A percentile compares a stretch with the other conserved stretches of the same genome.
These are phyloP conservation scores for Neomorphus geoffroyi DNA, from an alignment of 2,797 vertebrate species.

Conservation along the genomic window DNA sequence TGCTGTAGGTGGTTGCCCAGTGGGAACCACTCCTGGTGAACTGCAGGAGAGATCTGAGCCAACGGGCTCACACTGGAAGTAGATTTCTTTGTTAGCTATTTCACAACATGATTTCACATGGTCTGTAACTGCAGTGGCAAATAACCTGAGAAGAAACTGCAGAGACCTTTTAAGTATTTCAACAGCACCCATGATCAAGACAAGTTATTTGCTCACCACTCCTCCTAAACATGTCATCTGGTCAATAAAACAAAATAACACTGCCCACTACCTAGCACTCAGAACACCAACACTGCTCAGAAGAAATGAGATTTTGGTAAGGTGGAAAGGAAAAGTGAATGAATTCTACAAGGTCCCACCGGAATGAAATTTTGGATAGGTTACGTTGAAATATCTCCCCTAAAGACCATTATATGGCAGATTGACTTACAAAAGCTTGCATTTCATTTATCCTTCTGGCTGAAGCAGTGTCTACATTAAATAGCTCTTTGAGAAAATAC, in stretches of 20 bases:
- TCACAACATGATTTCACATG: neutral
- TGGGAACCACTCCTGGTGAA: neutral
- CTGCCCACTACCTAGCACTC: neutral
- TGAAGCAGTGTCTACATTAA: neutral
- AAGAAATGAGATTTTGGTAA: neutral
- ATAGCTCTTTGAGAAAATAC: neutral
- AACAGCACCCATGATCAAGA: neutral
- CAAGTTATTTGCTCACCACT: neutral
- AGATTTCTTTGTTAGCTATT: neutral
- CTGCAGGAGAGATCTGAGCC: neutral
- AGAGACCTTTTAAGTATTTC: neutral
- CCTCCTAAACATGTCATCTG: neutral
- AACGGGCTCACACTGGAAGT: neutral
- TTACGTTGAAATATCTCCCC: neutral
- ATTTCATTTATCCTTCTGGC: neutral
- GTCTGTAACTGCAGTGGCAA: neutral
- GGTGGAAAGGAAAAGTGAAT: neutral
- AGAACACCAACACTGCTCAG: neutral
- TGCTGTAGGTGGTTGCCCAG: neutral
- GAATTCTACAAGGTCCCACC: neutral
- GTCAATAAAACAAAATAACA: neutral
- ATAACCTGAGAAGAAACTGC: neutral
- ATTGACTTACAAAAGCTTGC: neutral
- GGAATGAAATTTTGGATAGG: neutral
- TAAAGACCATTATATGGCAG: neutral